Evolutionary conservation across 1,140 invertebrate genomes (phyloP), one percentile per base, ranked within the genome.

Genomic region (Achroia grisella): DNA sequence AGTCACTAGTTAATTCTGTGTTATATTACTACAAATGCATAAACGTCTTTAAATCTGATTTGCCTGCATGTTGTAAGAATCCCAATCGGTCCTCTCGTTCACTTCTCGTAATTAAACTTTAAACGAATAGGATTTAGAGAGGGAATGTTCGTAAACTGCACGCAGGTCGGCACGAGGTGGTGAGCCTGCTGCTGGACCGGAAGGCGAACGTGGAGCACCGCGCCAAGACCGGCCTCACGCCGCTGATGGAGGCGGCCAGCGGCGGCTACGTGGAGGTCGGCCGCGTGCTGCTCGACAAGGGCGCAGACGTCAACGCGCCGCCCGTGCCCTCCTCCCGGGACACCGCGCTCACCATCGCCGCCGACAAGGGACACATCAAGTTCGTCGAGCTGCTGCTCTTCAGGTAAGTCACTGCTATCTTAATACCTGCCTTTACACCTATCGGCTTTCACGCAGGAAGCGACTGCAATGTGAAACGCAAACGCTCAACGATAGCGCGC

Each of bases 261-360:
- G 98, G 98, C 44, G 98, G 98, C 23, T 99, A 99, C 86, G 97
- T 98, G 8, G 98, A 99, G 74, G 98, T 99, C 28, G 98, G 98
- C 0, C 88, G 95, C 48, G 96, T 99, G 10, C 87, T 99, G 14
- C 86, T 99, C 11, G 96, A 98, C 65, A 97, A 98, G 87, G 96
- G 96, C 10, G 98, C 98, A 9, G 98, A 99, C 88, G 97, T 99
- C 0, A 99, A 99, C 87, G 97, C 98, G 8, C 93, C 97, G 12
- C 98, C 98, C 8, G 98, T 99, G 36, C 98, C 98, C 10, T 98
- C 97, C 5, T 98, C 97, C 10, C 88, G 97, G 39, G 98, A 99
- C 82, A 99, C 98, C 9, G 98, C 98, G 5, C 89, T 99, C 1
- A 99, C 98, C 31, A 99, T 99, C 68, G 97, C 98, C 47, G 98